Conservation (phyloP, 2,797 vertebrate species). For the Otolemur crassicaudatus region DNA sequence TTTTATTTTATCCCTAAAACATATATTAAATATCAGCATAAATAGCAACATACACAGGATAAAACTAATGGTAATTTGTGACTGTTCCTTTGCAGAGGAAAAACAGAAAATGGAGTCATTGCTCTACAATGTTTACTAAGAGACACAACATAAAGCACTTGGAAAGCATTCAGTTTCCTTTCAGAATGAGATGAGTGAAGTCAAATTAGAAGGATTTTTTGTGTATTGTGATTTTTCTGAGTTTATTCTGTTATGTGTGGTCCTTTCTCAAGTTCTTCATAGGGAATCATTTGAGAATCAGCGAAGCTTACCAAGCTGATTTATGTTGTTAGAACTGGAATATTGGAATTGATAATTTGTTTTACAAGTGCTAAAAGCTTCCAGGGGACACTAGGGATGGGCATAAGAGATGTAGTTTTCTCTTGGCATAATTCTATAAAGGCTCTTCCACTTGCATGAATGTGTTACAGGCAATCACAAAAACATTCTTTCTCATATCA, state of each 20-base stretch:
- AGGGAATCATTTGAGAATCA: slow-evolving; percentile 65
- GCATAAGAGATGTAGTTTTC: slow-evolving; percentile 35
- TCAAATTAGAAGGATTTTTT: background rate
- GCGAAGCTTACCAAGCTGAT: slow-evolving; percentile 69
- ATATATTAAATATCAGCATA: slow-evolving; percentile 41
- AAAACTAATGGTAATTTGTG: slow-evolving; percentile 27
- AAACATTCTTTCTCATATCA: slow-evolving; percentile 36
- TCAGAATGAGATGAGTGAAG: background rate
- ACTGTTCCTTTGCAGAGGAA: background rate
- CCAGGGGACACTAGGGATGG: background rate
- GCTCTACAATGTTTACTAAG: background rate
- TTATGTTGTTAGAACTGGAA: slow-evolving; percentile 26
- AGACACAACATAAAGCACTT: background rate
- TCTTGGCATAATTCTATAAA: slow-evolving; percentile 33
- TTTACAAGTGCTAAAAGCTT: slow-evolving; percentile 64
- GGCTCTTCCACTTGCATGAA: slow-evolving; percentile 46
- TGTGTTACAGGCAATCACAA: slow-evolving; percentile 61
- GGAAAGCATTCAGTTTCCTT: background rate
- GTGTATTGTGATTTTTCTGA: slow-evolving; percentile 16
- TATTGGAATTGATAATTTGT: slow-evolving; percentile 58
- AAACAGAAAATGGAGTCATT: background rate
- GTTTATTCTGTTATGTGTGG: slow-evolving; percentile 42
- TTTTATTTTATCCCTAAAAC: slow-evolving; percentile 55
- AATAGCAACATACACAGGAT: background rate
- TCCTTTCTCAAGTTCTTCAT: slow-evolving; percentile 59